Evolutionary conservation across 2,797 vertebrate genomes (phyloP), one percentile per base, ranked within the genome.

Genomic region (Melanotaenia parkinsoni): DNA sequence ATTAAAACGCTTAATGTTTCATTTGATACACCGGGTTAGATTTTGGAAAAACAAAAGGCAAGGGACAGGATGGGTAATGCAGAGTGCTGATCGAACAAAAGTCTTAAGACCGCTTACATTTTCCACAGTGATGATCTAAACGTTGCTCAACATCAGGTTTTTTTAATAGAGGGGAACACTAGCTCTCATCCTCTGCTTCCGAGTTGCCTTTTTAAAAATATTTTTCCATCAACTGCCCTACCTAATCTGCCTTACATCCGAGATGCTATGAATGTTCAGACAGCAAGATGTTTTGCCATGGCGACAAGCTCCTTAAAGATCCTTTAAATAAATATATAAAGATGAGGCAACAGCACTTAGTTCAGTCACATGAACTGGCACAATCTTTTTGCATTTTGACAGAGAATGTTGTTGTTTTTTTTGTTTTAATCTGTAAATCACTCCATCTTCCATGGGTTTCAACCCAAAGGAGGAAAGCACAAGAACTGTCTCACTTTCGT

Each of bases 221-320:
- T 73, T 77, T 76, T 87, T 83, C 69, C 70, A 63, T 33, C 64
- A 22, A 20, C 57, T 57, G 22, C 37, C 37, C 61, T 28, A 28
- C 59, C 28, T 30, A 26, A 67, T 54, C 16, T 61, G 37, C 38
- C 24, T 45, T 43, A 68, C 59, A 60, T 58, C 40, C 22, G 28
- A 67, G 33, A 79, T 28, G 51, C 59, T 51, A 26, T 10, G 51
- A 57, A 71, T 40, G 54, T 62, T 45, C 58, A 74, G 77, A 82
- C 61, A 61, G 67, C 61, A 73, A 43, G 56, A 80, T 57, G 51
- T 74, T 63, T 43, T 69, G 43, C 70, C 3, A 3, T 30, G 53
- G 40, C 51, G 63, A 74, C 57, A 54, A 58, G 33, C 54, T 59
- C 69, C 47, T 37, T 59, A 22, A 66, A 70, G 28, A 61, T 38